Conservation (phyloP, 2,888 invertebrate species). For the Artemia sp. region DNA sequence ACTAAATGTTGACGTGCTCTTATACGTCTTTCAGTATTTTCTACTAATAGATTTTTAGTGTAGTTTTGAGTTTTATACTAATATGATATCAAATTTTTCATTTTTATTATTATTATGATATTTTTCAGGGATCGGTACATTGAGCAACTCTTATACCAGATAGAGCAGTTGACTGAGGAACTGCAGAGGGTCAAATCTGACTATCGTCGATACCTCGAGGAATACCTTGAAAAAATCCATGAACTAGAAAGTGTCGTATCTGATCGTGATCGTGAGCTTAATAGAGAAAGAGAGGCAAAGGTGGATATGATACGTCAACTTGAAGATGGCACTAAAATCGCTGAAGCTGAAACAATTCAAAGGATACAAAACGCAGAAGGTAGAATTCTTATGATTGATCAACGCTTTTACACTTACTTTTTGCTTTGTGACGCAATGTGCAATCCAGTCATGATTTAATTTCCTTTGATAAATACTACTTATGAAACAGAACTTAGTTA, state of each 20-base stretch:
- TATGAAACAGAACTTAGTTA: too few relatives aligned
- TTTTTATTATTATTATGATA: constrained; percentile 31
- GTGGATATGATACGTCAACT: constrained; percentile 12
- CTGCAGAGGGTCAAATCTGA: constrained; percentile 46
- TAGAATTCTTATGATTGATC: neutral
- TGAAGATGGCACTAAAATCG: constrained; percentile 14
- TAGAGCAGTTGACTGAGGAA: constrained; percentile 61
- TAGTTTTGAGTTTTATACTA: constrained; percentile 19
- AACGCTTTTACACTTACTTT: neutral
- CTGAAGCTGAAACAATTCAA: constrained; percentile 19
- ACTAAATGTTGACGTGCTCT: too few relatives aligned
- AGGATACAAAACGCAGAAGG: constrained; percentile 15
- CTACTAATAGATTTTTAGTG: constrained; percentile 11
- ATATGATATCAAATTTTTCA: constrained; percentile 28
- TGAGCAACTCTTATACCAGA: constrained; percentile 48
- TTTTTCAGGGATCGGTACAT: constrained; percentile 50
- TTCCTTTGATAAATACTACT: too few relatives aligned
- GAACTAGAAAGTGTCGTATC: constrained; percentile 32
- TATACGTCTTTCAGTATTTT: neutral
- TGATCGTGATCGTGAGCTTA: constrained; percentile 1
- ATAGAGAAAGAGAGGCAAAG: constrained; percentile 2
- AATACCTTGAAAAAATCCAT: constrained; percentile 37
- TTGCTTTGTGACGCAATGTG: too few relatives aligned
- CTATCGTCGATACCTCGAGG: constrained; percentile 37
- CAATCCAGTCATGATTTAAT: too few relatives aligned